A percentile compares a stretch with the other conserved stretches of the same genome.
These are phyloP conservation scores for Ephestia elutella DNA, from an alignment of 1,140 invertebrate species.

Conservation along the genomic window DNA sequence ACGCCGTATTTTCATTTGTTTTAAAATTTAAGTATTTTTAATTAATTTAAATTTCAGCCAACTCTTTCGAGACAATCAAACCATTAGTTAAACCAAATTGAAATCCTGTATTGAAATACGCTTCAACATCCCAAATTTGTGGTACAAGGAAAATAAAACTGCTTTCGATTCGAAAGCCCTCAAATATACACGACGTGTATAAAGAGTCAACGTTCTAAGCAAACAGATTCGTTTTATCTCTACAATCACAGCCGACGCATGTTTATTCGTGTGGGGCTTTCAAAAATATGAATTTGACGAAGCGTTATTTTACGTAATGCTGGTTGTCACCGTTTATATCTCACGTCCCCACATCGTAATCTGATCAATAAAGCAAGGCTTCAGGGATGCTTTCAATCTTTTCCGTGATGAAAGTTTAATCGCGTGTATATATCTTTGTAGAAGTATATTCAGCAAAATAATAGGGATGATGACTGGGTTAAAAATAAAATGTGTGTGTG, in stretches of 20 bases:
- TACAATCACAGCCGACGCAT: not conserved
- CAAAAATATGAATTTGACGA: not conserved
- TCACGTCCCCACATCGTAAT: conserved; percentile 1
- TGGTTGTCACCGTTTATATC: conserved; percentile 5
- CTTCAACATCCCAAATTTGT: no score
- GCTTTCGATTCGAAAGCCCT: not conserved
- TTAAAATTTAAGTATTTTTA: no score
- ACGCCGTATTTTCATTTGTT: no score
- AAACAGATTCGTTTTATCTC: not conserved
- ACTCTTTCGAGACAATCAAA: no score
- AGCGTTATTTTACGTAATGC: no score
- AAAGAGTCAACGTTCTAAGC: not conserved
- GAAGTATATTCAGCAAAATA: no score
- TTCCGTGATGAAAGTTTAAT: conserved; percentile 14
- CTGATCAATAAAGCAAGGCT: not conserved
- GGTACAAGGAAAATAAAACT: not conserved
- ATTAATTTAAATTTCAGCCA: no score
- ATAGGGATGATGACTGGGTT: no score
- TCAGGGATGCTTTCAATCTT: not conserved
- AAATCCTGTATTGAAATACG: no score
- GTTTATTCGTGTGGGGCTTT: not conserved
- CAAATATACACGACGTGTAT: not conserved
- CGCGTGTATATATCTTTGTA: not conserved
- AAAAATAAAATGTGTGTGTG: no score
- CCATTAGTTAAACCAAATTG: no score